Percentiles rank a stretch among this genome's conserved stretches.
Evolutionary conservation across 2,797 vertebrate species (phyloP).

Genomic region (Schizopygopsis pylzovi): DNA sequence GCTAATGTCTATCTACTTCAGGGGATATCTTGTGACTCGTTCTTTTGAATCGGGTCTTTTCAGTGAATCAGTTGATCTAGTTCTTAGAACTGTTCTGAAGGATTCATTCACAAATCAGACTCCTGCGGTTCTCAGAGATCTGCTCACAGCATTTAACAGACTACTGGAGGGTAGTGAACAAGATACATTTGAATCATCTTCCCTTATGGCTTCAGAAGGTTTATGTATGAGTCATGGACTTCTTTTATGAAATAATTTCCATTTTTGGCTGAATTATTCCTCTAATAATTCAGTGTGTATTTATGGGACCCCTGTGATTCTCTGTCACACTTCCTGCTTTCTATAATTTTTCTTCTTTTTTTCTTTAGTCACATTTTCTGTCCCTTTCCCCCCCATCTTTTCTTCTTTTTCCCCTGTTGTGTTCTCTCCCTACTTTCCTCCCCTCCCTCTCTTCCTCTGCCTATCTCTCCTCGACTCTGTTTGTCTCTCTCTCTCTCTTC

Average conservation of each 20-base stretch:
- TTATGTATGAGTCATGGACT: background rate
- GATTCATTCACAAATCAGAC: conserved; percentile 2
- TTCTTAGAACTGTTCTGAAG: background rate
- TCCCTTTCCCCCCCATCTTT: background rate
- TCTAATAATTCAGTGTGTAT: too few relatives aligned
- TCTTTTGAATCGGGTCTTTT: background rate
- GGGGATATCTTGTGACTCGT: background rate
- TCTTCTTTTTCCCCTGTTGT: conserved; percentile 3
- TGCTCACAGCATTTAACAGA: background rate
- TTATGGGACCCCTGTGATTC: background rate
- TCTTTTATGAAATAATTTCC: background rate
- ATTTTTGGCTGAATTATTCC: background rate
- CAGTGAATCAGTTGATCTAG: background rate
- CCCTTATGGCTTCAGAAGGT: background rate
- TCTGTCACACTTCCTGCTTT: background rate
- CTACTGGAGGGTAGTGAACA: background rate
- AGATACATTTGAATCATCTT: background rate
- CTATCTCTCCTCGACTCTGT: background rate
- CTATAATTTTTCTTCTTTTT: background rate
- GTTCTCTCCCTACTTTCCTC: background rate
- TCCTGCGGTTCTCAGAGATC: background rate
- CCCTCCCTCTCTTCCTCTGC: background rate
- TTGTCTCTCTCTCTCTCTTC: conserved; percentile 15
- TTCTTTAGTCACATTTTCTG: background rate
- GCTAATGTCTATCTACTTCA: background rate